phyloP scores from a whole-genome alignment of 2,113 vertebrate species.

The Cettia cetti region DNA sequence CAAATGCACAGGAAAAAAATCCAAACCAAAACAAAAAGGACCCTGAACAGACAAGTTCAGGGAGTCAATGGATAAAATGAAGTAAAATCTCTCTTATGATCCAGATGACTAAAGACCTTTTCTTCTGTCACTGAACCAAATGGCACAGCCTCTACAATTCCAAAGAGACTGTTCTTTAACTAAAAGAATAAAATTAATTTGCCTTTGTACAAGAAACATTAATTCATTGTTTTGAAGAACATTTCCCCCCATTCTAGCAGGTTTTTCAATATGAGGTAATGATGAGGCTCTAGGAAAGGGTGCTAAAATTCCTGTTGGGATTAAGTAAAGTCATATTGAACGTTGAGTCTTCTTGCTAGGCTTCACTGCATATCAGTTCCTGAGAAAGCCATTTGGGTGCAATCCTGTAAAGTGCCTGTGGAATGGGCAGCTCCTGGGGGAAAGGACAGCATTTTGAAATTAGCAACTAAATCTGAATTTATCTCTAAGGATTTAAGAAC shows the following conservation, averaged over 20 bases:
- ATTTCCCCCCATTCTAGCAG: not conserved
- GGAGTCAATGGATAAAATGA: not conserved
- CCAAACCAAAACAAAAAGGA: not conserved
- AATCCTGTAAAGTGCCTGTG: constrained; percentile 40
- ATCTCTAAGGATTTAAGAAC: constrained; percentile 53
- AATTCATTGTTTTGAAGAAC: not conserved
- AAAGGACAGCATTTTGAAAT: constrained; percentile 27
- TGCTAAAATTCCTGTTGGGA: not conserved
- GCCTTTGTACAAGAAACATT: not conserved
- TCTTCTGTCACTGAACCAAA: not conserved
- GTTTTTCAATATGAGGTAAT: not conserved
- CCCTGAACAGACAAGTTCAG: not conserved
- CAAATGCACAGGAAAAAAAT: not conserved
- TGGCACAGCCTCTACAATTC: not conserved
- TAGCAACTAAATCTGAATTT: constrained; percentile 47
- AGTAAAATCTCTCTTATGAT: not conserved
- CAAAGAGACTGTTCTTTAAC: not conserved
- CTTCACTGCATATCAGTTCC: not conserved
- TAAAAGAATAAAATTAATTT: not conserved
- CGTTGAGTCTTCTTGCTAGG: not conserved
- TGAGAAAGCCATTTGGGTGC: constrained; percentile 18
- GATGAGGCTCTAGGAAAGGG: not conserved
- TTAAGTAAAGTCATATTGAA: not conserved
- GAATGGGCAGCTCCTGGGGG: constrained; percentile 35
- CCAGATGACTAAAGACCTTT: not conserved